These are phyloP conservation scores for Laticauda colubrina DNA, from an alignment of 2,113 vertebrate species.

Conservation along the genomic window DNA sequence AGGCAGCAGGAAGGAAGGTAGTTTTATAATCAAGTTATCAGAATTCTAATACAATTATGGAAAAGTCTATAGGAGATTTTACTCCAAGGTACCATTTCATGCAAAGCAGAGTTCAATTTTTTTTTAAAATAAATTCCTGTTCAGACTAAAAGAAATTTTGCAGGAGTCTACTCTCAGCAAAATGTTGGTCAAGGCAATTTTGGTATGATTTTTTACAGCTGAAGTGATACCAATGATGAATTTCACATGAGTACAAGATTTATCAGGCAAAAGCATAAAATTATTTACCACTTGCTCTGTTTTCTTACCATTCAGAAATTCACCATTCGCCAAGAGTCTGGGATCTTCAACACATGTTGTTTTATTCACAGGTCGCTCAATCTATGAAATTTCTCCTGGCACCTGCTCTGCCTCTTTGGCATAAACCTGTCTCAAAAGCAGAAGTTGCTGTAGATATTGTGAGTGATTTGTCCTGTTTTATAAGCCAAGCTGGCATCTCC, in stretches of 20 bases:
- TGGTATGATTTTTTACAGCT: neutral
- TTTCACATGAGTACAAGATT: neutral
- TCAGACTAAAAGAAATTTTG: neutral
- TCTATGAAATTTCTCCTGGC: slow-evolving; percentile 7
- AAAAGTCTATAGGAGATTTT: neutral
- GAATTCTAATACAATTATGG: neutral
- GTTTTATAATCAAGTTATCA: neutral
- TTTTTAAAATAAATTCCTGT: no score
- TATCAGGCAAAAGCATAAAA: neutral
- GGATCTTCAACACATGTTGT: neutral
- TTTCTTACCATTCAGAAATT: neutral
- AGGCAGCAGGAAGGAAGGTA: no score
- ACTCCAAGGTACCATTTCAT: neutral
- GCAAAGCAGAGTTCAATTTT: no score
- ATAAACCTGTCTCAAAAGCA: slow-evolving; percentile 33
- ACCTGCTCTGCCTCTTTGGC: slow-evolving; percentile 29
- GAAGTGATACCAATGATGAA: neutral
- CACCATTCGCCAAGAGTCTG: neutral
- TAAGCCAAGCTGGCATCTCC: slow-evolving; percentile 28
- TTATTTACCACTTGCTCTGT: neutral
- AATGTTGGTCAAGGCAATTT: neutral
- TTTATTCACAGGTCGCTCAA: slow-evolving; percentile 42
- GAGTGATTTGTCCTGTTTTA: slow-evolving; percentile 41
- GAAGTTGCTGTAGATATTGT: slow-evolving; percentile 22
- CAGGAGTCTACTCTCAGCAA: neutral